Evolutionary conservation across 2,888 invertebrate species (phyloP).

Genomic region (Drosophila rubida): DNA sequence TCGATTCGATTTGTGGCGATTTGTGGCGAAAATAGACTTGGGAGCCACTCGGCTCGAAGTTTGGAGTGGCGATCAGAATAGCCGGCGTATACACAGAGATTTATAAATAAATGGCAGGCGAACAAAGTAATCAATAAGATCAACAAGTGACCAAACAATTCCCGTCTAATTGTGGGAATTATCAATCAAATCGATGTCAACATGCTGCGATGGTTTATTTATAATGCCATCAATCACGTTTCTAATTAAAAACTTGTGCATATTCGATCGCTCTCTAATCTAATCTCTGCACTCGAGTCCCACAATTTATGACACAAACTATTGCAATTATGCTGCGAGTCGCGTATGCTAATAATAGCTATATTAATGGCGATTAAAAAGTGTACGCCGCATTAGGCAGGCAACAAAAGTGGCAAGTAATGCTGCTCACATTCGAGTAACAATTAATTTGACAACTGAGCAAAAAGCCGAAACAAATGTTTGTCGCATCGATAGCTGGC

Average conservation of each 20-base stretch:
- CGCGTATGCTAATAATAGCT: too few relatives aligned
- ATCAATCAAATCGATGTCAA: conserved; percentile 13
- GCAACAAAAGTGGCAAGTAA: too few relatives aligned
- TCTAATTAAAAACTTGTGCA: neutral
- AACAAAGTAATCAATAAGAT: conserved; percentile 52
- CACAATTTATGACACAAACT: neutral
- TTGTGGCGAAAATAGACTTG: too few relatives aligned
- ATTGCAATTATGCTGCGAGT: neutral
- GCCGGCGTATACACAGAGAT: conserved; percentile 37
- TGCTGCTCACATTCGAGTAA: too few relatives aligned
- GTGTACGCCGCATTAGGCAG: too few relatives aligned
- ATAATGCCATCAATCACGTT: conserved; percentile 6
- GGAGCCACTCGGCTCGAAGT: conserved; percentile 31
- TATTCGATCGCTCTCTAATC: neutral
- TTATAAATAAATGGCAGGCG: conserved; percentile 40
- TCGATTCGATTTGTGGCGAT: conserved; percentile 5
- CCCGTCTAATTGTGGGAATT: conserved; percentile 26
- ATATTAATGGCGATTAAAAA: too few relatives aligned
- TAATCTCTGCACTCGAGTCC: neutral
- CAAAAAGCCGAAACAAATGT: too few relatives aligned
- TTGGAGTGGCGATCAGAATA: conserved; percentile 28
- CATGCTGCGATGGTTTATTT: conserved; percentile 4
- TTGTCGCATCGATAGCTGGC: too few relatives aligned
- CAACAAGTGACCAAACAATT: conserved; percentile 35
- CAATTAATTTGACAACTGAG: too few relatives aligned